phyloP scores from a whole-genome alignment of 1,140 invertebrate species.

The Dufourea novaeangliae region DNA sequence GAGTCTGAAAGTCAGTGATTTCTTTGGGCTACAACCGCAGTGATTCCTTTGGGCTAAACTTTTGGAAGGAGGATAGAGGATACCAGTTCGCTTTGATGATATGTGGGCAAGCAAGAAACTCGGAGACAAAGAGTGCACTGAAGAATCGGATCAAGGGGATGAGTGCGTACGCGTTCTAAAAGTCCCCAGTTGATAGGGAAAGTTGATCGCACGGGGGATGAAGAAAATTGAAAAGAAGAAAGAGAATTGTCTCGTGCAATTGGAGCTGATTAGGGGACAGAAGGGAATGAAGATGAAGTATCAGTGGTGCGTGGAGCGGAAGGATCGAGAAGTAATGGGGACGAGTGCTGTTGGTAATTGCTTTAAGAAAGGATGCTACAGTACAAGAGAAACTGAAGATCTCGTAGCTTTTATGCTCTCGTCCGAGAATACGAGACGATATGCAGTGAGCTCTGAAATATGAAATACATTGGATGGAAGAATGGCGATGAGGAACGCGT shows the following conservation, averaged over 20 bases:
- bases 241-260: neutral
- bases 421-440: conserved; percentile 5
- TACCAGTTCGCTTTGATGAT: neutral
- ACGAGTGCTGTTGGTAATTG: neutral
- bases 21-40: neutral
- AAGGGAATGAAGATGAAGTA: neutral
- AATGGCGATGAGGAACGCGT: conserved; percentile 1
- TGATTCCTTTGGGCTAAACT: neutral
- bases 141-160: neutral
- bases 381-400: neutral
- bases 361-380: neutral
- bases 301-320: neutral
- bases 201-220: too few species aligned
- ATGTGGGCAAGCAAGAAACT: neutral
- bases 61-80: neutral
- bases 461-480: conserved; percentile 15
- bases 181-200: neutral
- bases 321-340: neutral
- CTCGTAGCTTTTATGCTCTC: conserved; percentile 8
- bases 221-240: neutral
- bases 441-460: conserved; percentile 10
- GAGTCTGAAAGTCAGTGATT: neutral
- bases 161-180: neutral
- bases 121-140: neutral
- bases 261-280: neutral